A percentile compares a stretch with the other conserved stretches of the same genome.
Evolutionary conservation across 2,888 invertebrate species (phyloP).

Genomic region (Torymus aiolomorphi): DNA sequence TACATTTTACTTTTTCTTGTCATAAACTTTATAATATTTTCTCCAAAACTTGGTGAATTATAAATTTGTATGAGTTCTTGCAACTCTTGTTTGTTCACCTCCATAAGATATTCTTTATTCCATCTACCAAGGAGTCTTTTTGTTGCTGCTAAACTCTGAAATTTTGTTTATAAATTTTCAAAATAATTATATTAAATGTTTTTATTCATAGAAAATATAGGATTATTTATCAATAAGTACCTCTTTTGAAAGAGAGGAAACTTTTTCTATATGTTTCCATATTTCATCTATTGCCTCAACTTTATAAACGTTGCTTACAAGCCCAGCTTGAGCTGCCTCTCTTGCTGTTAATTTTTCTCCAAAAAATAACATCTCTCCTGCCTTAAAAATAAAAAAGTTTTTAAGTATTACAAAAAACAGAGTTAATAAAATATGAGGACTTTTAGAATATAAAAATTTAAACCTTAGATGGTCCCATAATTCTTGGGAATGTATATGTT

Average conservation of each 20-base stretch:
- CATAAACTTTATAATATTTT: slow-evolving; percentile 80
- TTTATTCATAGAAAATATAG: neutral
- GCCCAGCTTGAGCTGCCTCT: slow-evolving; percentile 87
- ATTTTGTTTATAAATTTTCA: slow-evolving; percentile 68
- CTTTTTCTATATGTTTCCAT: slow-evolving; percentile 61
- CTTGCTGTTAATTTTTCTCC: slow-evolving; percentile 86
- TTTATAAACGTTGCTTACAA: slow-evolving; percentile 88
- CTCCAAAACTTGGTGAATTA: slow-evolving; percentile 81
- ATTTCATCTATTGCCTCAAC: slow-evolving; percentile 78
- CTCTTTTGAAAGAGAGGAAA: slow-evolving; percentile 63
- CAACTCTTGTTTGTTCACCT: slow-evolving; percentile 83
- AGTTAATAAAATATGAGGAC: neutral
- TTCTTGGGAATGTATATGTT: slow-evolving; percentile 87
- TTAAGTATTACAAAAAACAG: neutral
- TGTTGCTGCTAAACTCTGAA: slow-evolving; percentile 80
- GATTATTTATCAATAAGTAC: slow-evolving; percentile 54
- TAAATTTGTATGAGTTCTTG: slow-evolving; percentile 81
- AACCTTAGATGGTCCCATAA: slow-evolving; percentile 90
- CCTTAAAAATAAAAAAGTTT: slow-evolving; percentile 70
- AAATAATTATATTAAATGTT: slow-evolving; percentile 14
- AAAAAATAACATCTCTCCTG: slow-evolving; percentile 81
- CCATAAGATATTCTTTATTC: slow-evolving; percentile 80
- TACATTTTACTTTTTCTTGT: slow-evolving; percentile 65
- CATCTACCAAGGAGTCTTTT: slow-evolving; percentile 83
- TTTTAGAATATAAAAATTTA: neutral